Evolutionary conservation across 2,888 invertebrate genomes (phyloP), one percentile per base, ranked within the genome.

Genomic region (Argyresthia albistria): DNA sequence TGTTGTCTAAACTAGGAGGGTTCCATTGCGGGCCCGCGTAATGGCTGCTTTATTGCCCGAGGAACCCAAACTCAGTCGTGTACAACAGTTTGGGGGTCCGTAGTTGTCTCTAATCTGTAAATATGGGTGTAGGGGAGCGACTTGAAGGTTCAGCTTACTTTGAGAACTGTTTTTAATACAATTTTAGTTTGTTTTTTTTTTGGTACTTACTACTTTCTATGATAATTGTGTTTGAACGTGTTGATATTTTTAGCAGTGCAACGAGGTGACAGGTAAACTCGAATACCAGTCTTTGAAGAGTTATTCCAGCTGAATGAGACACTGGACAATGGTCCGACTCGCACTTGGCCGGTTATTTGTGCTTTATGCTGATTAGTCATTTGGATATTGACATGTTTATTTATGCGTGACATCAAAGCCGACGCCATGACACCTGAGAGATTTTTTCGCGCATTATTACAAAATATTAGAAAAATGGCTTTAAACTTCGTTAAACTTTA

Each of bases 61-160:
- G 37, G 36, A 37, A 49, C 37, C 48, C 39, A 39, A 39, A 39
- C n/a, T 11, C 39, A n/a, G 10, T 8, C 10, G 9, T 9, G 11
- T 35, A 46, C 46, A 11, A 35, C 65, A 63, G 70, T 79, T 76
- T 73, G 72, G 76, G 79, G 74, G 69, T 65, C 69, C 67, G 11
- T 47, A 62, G 63, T 66, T 66, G 66, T 66, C 68, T 66, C 63
- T 78, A 80, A 81, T 80, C 80, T 70, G 74, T 76, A 73, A 72
- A 74, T 73, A 70, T 56, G 52, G 55, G 51, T 36, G 53, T 42
- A 53, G 56, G 66, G 71, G 43, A 48, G 49, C 25, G 25, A 10
- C 47, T 35, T 9, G 39, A n/a, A 9, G 39, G 39, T 39, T 39
- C 4, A 15, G 46, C 46, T 14, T n/a, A n/a, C n/a, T n/a, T n/a